Evolutionary conservation across 2,113 vertebrate genomes (phyloP).

Genomic region (Nerophis lumbriciformis): DNA sequence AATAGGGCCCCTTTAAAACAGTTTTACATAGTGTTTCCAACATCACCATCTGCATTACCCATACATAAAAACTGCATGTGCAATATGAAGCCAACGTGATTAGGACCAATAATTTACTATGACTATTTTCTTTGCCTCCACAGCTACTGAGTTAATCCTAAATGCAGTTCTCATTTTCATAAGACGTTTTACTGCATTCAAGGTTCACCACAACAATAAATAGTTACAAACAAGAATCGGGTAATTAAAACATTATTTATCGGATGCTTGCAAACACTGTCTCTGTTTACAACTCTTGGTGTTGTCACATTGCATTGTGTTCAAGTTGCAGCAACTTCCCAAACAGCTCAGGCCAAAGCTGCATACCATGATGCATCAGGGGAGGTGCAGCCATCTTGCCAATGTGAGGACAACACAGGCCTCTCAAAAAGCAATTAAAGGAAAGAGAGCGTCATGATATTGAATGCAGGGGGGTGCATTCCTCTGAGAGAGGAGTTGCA

Average conservation of each 20-base stretch:
- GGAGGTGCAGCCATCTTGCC: constrained; percentile 46
- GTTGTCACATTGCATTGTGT: not conserved
- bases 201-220: constrained; percentile 16
- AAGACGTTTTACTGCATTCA: too few relatives aligned
- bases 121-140: constrained; percentile 36
- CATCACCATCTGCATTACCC: too few relatives aligned
- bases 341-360: constrained; percentile 41
- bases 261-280: not conserved
- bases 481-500: constrained; percentile 63
- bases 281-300: constrained; percentile 11
- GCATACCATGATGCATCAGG: constrained; percentile 46
- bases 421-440: constrained; percentile 70
- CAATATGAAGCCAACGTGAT: constrained; percentile 25
- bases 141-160: constrained; percentile 53
- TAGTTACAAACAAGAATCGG: constrained; percentile 21
- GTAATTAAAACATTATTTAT: constrained; percentile 20
- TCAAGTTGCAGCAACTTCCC: constrained; percentile 15
- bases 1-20: too few relatives aligned
- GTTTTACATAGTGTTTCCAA: not conserved
- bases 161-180: constrained; percentile 5
- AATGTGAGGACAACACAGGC: constrained; percentile 57
- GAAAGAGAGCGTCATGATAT: constrained; percentile 60
- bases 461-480: constrained; percentile 57
- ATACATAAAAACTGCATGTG: constrained; percentile 27
- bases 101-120: constrained; percentile 61